These are phyloP conservation scores for Podotricha telesiphe DNA, from an alignment of 2,888 invertebrate species.

Conservation along the genomic window DNA sequence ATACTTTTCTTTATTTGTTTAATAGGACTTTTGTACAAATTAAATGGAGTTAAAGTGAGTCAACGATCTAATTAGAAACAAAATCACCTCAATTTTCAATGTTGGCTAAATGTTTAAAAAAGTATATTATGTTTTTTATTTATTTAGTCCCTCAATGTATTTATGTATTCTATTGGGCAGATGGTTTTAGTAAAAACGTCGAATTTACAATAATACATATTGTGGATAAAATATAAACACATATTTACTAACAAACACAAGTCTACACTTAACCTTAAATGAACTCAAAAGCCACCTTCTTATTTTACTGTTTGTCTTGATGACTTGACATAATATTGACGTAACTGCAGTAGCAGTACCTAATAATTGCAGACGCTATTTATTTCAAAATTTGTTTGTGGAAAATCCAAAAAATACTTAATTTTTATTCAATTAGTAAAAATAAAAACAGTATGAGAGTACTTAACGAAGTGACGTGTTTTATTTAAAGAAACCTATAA, in stretches of 20 bases:
- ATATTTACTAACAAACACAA: background rate
- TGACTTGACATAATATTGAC: conserved; percentile 44
- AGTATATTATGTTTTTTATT: too few species aligned
- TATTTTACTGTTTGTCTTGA: conserved; percentile 69
- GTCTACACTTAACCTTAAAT: conserved; percentile 22
- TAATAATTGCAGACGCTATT: conserved; percentile 13
- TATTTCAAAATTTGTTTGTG: background rate
- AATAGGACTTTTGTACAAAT: too few species aligned
- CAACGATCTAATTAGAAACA: too few species aligned
- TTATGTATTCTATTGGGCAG: too few species aligned
- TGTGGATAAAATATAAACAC: background rate
- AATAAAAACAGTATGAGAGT: background rate
- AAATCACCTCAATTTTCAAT: too few species aligned
- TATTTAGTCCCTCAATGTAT: too few species aligned
- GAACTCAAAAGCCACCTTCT: conserved; percentile 52
- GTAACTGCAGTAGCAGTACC: conserved; percentile 36
- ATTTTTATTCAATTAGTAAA: background rate
- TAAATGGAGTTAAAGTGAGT: too few species aligned
- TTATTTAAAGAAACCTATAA: conserved; percentile 4
- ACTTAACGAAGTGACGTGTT: background rate
- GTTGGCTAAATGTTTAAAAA: too few species aligned
- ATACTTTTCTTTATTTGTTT: too few species aligned
- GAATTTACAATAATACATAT: too few species aligned
- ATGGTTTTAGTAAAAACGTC: too few species aligned
- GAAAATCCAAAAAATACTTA: background rate